A percentile compares a stretch with the other conserved stretches of the same genome.
phyloP scores from a whole-genome alignment of 1,140 invertebrate genomes.

The Littorina saxatilis region DNA sequence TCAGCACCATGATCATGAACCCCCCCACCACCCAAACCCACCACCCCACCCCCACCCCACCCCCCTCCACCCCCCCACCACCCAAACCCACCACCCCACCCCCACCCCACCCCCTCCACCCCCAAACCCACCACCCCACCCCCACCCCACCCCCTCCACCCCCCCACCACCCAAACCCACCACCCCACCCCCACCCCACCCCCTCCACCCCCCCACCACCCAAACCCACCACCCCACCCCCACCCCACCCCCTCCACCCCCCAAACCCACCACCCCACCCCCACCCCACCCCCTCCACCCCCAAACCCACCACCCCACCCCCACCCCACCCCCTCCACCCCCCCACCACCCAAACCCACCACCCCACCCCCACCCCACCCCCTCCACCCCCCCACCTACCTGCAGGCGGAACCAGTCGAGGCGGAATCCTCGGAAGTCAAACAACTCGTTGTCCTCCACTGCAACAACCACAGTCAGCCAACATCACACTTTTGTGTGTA shows the following conservation, averaged over 20 bases:
- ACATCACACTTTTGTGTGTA: background rate
- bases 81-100: slow-evolving; percentile 59
- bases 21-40: no score
- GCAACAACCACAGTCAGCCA: slow-evolving; percentile 53
- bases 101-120: slow-evolving; percentile 82
- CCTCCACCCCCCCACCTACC: slow-evolving; percentile 60
- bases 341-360: no score
- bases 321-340: background rate
- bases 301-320: slow-evolving; percentile 60
- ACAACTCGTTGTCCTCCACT: slow-evolving; percentile 96
- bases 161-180: no score
- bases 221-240: no score
- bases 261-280: no score
- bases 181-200: slow-evolving; percentile 2
- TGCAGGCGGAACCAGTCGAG: slow-evolving; percentile 98
- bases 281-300: background rate
- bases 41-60: background rate
- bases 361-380: background rate
- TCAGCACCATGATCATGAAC: background rate
- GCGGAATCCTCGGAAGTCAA: slow-evolving; percentile 96
- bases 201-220: background rate
- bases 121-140: slow-evolving; percentile 60
- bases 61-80: slow-evolving; percentile 58
- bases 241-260: background rate
- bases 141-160: background rate